These are phyloP conservation scores for Camponotus fellah DNA, from an alignment of 2,888 invertebrate species.

Conservation along the genomic window DNA sequence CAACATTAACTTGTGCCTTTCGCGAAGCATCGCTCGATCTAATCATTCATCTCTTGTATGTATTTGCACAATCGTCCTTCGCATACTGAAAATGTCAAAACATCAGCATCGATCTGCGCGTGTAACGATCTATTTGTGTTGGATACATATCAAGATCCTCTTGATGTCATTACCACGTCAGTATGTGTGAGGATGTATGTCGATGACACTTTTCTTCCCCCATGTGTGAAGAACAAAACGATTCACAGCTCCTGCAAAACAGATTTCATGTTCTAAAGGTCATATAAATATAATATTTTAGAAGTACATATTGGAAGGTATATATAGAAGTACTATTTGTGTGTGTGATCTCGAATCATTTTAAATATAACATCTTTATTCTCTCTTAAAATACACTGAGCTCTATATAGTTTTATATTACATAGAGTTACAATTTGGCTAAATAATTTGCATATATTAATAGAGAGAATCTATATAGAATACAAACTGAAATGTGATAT, in stretches of 20 bases:
- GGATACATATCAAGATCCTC: background rate
- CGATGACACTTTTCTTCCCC: background rate
- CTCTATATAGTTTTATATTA: background rate
- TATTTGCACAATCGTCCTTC: background rate
- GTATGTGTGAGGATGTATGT: background rate
- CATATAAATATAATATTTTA: background rate
- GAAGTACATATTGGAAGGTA: background rate
- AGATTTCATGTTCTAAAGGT: background rate
- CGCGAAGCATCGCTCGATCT: background rate
- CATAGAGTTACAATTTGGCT: background rate
- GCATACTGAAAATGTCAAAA: background rate
- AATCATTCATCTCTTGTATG: background rate
- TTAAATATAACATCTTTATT: background rate
- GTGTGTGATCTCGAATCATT: background rate
- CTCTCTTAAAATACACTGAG: background rate
- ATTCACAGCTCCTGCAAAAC: background rate
- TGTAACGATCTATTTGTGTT: background rate
- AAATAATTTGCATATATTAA: background rate
- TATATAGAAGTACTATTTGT: no score
- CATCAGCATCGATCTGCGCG: background rate
- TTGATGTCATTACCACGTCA: background rate
- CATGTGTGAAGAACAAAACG: background rate
- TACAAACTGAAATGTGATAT: slow-evolving; percentile 7
- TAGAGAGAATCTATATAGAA: background rate
- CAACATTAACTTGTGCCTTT: background rate